These are phyloP conservation scores for Thripadectes ignobilis DNA, from an alignment of 2,797 vertebrate genomes.

Conservation along the genomic window DNA sequence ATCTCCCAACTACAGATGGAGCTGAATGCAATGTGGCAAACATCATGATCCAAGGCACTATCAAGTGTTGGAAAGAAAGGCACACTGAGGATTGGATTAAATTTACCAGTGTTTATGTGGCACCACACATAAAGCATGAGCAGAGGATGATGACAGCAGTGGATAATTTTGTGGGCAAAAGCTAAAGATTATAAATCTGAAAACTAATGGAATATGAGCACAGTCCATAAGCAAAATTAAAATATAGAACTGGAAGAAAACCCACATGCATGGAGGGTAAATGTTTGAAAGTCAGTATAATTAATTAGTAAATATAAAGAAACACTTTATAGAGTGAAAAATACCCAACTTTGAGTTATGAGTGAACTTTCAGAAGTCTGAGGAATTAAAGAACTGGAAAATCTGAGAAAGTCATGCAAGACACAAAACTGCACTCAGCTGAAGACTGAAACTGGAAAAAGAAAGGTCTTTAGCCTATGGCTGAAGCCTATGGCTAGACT, in stretches of 20 bases:
- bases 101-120: neutral
- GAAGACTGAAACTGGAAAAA: neutral
- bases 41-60: accelerated
- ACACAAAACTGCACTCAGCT: neutral
- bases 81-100: neutral
- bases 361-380: neutral
- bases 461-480: neutral
- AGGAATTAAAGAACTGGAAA: neutral
- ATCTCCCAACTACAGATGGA: neutral
- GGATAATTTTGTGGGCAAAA: neutral
- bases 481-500: neutral
- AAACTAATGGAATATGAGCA: neutral
- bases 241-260: neutral
- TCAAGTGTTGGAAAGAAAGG: neutral
- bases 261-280: neutral
- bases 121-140: neutral
- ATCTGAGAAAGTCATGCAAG: neutral
- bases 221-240: neutral
- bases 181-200: neutral
- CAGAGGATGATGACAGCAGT: neutral
- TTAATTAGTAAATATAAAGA: neutral
- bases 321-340: neutral
- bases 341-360: neutral
- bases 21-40: neutral
- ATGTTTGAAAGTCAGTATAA: neutral